These are phyloP conservation scores for Incurvaria masculella DNA, from an alignment of 2,888 invertebrate species.

Conservation along the genomic window DNA sequence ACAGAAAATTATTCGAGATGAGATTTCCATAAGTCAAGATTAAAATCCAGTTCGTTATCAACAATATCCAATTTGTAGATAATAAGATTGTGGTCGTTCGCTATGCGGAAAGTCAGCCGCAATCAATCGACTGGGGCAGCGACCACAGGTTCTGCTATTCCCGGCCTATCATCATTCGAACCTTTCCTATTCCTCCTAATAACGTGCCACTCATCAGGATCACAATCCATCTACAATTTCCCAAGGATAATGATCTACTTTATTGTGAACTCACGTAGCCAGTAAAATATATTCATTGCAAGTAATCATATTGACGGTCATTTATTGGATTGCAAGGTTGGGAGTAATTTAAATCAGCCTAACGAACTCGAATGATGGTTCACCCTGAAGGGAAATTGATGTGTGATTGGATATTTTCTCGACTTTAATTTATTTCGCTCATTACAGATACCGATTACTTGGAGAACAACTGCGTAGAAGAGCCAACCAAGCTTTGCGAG, in stretches of 20 bases:
- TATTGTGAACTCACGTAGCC: background rate
- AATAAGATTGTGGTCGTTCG: background rate
- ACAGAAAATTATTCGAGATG: background rate
- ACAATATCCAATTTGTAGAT: background rate
- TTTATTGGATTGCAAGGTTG: no score
- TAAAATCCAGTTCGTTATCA: slow-evolving; percentile 1
- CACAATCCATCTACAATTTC: background rate
- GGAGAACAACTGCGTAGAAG: slow-evolving; percentile 91
- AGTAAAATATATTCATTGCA: no score
- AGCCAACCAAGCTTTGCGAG: slow-evolving; percentile 91
- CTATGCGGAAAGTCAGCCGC: background rate
- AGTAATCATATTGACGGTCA: no score
- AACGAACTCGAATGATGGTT: no score
- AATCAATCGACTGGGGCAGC: background rate
- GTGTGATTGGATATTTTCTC: background rate
- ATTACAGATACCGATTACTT: slow-evolving; percentile 69
- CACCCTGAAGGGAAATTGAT: no score
- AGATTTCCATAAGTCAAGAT: background rate
- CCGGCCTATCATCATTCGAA: background rate
- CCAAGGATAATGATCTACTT: background rate
- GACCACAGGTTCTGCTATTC: background rate
- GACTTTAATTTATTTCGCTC: slow-evolving; percentile 7
- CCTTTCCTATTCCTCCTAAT: background rate
- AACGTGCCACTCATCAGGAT: background rate
- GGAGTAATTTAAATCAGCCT: no score